Percentiles rank a stretch among this genome's conserved stretches.
Evolutionary conservation across 2,888 invertebrate genomes (phyloP).

Genomic region (Drosophila meridionalis): DNA sequence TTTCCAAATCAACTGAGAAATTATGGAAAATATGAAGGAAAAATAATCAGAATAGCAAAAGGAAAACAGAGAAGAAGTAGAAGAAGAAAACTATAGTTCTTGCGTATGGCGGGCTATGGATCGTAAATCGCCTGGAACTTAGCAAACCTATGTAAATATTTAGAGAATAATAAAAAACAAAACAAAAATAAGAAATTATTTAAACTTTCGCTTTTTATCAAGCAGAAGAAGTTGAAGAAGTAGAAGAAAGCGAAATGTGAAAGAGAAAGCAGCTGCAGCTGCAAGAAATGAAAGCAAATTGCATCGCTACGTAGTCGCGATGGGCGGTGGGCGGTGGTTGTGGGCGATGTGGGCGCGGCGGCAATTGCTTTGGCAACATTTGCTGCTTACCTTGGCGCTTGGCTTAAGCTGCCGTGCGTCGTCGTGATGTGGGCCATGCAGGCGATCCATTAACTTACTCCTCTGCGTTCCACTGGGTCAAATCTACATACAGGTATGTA

Average conservation of each 20-base stretch:
- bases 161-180: conserved; percentile 73
- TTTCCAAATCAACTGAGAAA: background rate
- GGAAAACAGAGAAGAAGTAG: background rate
- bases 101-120: conserved; percentile 11
- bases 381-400: conserved; percentile 84
- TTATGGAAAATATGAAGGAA: conserved; percentile 12
- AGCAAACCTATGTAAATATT: conserved; percentile 63
- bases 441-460: conserved; percentile 82
- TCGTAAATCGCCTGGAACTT: conserved; percentile 63
- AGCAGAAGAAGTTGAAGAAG: background rate
- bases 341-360: background rate
- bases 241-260: background rate
- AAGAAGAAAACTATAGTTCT: background rate
- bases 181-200: conserved; percentile 39
- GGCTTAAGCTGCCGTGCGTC: conserved; percentile 85
- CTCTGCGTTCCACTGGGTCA: conserved; percentile 33
- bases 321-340: background rate
- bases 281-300: background rate
- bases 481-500: conserved; percentile 13
- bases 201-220: conserved; percentile 15
- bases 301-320: background rate
- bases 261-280: background rate
- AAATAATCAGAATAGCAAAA: background rate
- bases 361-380: conserved; percentile 4
- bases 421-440: conserved; percentile 85